Evolutionary conservation across 2,797 vertebrate species (phyloP), one percentile per base, ranked within the genome.

Genomic region (Amblyraja radiata): DNA sequence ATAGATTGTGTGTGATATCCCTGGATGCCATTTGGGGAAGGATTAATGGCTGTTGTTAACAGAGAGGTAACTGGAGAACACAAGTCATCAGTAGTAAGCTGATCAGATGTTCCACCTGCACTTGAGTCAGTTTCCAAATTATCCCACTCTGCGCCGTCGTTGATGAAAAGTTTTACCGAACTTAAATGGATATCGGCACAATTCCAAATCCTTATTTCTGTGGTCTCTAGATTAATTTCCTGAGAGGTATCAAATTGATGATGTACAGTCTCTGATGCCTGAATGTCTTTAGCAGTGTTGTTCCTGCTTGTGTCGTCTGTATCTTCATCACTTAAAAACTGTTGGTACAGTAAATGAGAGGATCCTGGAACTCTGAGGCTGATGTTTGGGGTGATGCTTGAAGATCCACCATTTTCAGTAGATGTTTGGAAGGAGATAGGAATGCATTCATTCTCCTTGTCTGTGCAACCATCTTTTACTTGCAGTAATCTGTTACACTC

Each of bases 121-220:
- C 11, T n/a, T 46, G 71, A 14, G 32, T 13, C 13, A 11, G 46
- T 36, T 58, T 76, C 71, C 46, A 21, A 54, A 39, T 91, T 25
- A 23, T n/a, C 90, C 11, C n/a, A n/a, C 46, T 74, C 90, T 5
- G 36, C 6, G 23, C 76, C 23, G 1, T 58, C 39, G 9, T 76
- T 92, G 6, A 92, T 74, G 25, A 1, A 74, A 76, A 92, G 90
- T 92, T 92, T 92, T n/a, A 92, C 90, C 54, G 90, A 76, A 92
- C 71, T 74, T 39, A 92, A 39, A 74, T 71, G 90, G 54, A 92
- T 36, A 58, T 92, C 90, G 25, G 25, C 5, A 74, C 10, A 54
- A 1, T 68, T 92, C 90, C 90, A 92, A 92, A 76, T 1, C 23
- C 76, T 73, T 25, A n/a, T 18, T 3, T 54, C 23, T 5, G 3